A percentile compares a stretch with the other conserved stretches of the same genome.
phyloP scores from a whole-genome alignment of 2,113 vertebrate species.

The Campylorhamphus procurvoides region DNA sequence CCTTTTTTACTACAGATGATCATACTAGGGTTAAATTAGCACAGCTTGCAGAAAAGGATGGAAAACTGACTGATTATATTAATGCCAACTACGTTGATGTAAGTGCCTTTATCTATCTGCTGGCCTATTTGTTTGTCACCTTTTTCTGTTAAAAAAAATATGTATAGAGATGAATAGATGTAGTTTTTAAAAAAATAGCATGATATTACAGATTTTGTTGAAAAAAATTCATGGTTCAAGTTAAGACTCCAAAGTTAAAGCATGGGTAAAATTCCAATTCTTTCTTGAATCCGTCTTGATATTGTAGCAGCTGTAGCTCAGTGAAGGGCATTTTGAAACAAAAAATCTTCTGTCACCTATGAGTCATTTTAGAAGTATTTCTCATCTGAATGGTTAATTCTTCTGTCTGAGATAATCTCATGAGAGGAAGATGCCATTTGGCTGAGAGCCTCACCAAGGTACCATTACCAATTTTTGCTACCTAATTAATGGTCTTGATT shows the following conservation, averaged over 20 bases:
- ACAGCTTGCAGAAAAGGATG: slow-evolving; percentile 82
- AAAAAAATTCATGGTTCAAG: neutral
- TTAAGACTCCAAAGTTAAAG: neutral
- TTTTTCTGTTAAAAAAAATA: neutral
- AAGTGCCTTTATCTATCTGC: slow-evolving; percentile 66
- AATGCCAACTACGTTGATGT: slow-evolving; percentile 98
- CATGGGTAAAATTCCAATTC: neutral
- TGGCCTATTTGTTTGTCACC: neutral
- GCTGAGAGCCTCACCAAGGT: neutral
- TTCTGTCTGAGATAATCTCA: neutral
- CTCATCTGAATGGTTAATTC: neutral
- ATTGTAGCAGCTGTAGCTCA: neutral
- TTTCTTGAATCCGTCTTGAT: neutral
- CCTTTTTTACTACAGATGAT: slow-evolving; percentile 83
- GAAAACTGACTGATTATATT: slow-evolving; percentile 90
- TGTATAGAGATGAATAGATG: neutral
- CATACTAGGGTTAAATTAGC: slow-evolving; percentile 92
- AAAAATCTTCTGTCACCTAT: neutral
- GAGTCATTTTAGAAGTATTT: neutral
- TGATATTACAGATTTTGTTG: neutral
- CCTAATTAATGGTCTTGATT: neutral
- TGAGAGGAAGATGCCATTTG: neutral
- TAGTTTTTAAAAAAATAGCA: neutral
- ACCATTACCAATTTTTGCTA: neutral
- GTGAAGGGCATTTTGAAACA: neutral